phyloP scores from a whole-genome alignment of 2,888 invertebrate genomes.

The Clusia tigrina region DNA sequence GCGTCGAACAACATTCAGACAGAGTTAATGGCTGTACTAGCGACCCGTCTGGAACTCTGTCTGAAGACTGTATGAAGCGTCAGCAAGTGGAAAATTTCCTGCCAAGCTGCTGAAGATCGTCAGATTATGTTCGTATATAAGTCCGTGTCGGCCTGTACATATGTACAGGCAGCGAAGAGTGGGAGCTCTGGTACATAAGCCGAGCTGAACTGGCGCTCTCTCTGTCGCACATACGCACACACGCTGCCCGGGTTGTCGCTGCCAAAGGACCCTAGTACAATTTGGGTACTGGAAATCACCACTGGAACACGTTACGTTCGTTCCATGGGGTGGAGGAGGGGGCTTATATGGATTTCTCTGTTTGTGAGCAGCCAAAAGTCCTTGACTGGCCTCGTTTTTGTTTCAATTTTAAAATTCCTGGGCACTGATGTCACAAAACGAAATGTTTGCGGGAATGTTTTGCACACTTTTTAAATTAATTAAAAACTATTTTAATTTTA shows the following conservation, averaged over 20 bases:
- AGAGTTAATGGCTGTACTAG: constrained; percentile 54
- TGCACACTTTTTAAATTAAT: neutral
- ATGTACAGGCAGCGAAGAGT: constrained; percentile 20
- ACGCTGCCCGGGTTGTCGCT: neutral
- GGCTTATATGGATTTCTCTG: neutral
- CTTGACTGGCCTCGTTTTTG: no score
- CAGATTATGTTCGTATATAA: constrained; percentile 14
- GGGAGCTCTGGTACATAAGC: neutral
- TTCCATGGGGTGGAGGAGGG: no score
- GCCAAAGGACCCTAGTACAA: neutral
- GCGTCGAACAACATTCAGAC: constrained; percentile 60
- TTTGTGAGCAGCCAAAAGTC: neutral
- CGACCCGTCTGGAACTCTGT: constrained; percentile 62
- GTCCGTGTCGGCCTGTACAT: constrained; percentile 19
- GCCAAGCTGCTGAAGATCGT: constrained; percentile 45
- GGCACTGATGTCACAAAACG: neutral
- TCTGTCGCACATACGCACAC: neutral
- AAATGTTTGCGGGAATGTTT: neutral
- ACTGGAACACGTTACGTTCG: no score
- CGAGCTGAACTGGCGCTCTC: neutral
- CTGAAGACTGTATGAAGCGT: constrained; percentile 58
- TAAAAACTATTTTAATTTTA: neutral
- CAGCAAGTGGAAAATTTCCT: constrained; percentile 26
- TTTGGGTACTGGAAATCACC: neutral
- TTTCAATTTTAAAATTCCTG: neutral